phyloP scores from a whole-genome alignment of 2,113 vertebrate species.

The Tyto alba region DNA sequence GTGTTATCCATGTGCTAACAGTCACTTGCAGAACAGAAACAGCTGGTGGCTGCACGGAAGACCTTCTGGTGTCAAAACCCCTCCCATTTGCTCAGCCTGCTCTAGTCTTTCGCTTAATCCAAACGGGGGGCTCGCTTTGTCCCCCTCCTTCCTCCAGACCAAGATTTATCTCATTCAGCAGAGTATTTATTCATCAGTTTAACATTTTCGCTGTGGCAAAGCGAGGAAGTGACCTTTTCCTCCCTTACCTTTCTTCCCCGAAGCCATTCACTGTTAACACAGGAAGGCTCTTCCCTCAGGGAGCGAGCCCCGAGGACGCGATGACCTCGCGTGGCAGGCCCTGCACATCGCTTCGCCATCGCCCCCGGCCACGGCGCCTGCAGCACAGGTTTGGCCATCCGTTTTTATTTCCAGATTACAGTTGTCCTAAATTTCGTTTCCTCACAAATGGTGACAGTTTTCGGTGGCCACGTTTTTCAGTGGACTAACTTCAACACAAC shows the following conservation, averaged over 20 bases:
- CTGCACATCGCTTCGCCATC: neutral
- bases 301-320: neutral
- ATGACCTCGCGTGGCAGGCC: constrained; percentile 53
- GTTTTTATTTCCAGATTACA: neutral
- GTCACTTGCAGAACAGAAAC: neutral
- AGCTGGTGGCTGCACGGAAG: neutral
- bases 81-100: neutral
- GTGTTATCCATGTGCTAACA: constrained; percentile 24
- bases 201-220: neutral
- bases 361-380: neutral
- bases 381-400: neutral
- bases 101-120: constrained; percentile 5
- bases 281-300: neutral
- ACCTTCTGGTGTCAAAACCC: neutral
- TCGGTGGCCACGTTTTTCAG: neutral
- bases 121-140: neutral
- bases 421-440: neutral
- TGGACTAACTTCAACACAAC: neutral
- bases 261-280: neutral
- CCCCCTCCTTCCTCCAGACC: neutral
- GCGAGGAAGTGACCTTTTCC: neutral
- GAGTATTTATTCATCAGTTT: constrained; percentile 11
- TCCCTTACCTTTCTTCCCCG: neutral
- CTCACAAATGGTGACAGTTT: neutral
- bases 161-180: neutral